Base-by-base conservation (phyloP, 2,888 invertebrate genomes). In the Octonoba sinensis region DNA sequence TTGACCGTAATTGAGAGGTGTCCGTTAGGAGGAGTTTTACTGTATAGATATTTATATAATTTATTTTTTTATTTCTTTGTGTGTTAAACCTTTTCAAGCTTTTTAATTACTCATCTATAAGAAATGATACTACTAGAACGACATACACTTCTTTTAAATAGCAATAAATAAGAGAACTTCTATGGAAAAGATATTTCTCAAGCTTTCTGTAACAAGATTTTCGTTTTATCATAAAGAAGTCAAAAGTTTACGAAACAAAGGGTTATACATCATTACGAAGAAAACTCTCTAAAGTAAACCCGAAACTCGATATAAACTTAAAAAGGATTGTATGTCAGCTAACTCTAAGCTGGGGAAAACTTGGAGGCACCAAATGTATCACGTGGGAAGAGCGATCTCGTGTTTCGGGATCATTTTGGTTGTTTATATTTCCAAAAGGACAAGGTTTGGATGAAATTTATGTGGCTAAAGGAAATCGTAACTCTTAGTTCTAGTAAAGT, bases 261-360 rank as follows among this genome's bases (percentile, higher is more conserved):
- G 16, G n/a, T 6, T 27, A 66, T 74, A 65, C 59, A 74, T 66
- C 74, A 74, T 74, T 66, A 74, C 66, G 16, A n/a, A 18, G 13
- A 27, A 8, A 36, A 36, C 36, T 36, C 36, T 36, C 6, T 8
- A 36, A 36, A 36, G 36, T 36, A 36, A 44, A 11, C 16, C 47
- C 44, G 51, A 47, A 57, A 66, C 57, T 66, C 65, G 65, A 74
- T 73, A 46, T 56, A 65, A 74, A 24, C 57, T 74, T 74, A 74
- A 74, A 74, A 66, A 66, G 74, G 66, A 74, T 65, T 65, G 65
- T 74, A 74, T 74, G 74, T 65, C 65, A 36, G 74, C 65, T 74
- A 74, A 74, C 57, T 74, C 57, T 44, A 57, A 65, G 65, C 54
- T 66, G 65, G 49, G 64, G 54, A 22, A 49, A 47, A 44, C n/a